These are phyloP conservation scores for Manduca sexta DNA, from an alignment of 1,140 invertebrate genomes.

Conservation along the genomic window DNA sequence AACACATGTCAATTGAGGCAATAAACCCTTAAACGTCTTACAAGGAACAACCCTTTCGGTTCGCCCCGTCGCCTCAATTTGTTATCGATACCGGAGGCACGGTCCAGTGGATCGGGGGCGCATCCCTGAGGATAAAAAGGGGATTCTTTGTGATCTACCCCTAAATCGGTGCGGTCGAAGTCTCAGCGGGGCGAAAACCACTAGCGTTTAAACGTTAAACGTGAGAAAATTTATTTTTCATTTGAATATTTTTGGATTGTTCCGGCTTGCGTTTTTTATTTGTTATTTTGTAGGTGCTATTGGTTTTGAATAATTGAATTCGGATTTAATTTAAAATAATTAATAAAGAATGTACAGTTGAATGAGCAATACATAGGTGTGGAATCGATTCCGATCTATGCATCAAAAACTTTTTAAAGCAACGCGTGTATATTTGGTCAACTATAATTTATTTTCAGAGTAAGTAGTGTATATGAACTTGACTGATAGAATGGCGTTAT, in stretches of 20 bases:
- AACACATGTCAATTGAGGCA: slow-evolving; percentile 13
- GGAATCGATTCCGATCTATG: too few relatives aligned
- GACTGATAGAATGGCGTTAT: too few relatives aligned
- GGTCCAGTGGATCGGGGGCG: slow-evolving; percentile 35
- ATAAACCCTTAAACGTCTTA: slow-evolving; percentile 18
- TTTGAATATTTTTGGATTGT: background rate
- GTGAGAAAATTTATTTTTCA: slow-evolving; percentile 33
- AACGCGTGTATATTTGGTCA: too few relatives aligned
- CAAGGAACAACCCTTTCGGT: slow-evolving; percentile 28
- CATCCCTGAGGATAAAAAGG: slow-evolving; percentile 53
- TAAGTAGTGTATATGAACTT: too few relatives aligned
- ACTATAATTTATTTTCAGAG: too few relatives aligned
- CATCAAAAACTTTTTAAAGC: too few relatives aligned
- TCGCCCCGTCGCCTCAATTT: slow-evolving; percentile 45
- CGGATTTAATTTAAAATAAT: too few relatives aligned
- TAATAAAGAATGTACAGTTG: too few relatives aligned
- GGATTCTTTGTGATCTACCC: slow-evolving; percentile 55
- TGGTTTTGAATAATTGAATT: too few relatives aligned
- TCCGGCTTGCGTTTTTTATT: too few relatives aligned
- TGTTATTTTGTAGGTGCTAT: too few relatives aligned
- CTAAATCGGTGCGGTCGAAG: slow-evolving; percentile 45
- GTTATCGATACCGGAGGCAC: slow-evolving; percentile 60
- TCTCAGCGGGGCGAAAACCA: slow-evolving; percentile 35
- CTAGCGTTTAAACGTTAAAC: slow-evolving; percentile 32
- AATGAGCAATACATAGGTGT: too few relatives aligned